Percentiles rank a stretch among this genome's conserved stretches.
Evolutionary conservation across 2,113 vertebrate genomes (phyloP).

Genomic region (Eleginops maclovinus): DNA sequence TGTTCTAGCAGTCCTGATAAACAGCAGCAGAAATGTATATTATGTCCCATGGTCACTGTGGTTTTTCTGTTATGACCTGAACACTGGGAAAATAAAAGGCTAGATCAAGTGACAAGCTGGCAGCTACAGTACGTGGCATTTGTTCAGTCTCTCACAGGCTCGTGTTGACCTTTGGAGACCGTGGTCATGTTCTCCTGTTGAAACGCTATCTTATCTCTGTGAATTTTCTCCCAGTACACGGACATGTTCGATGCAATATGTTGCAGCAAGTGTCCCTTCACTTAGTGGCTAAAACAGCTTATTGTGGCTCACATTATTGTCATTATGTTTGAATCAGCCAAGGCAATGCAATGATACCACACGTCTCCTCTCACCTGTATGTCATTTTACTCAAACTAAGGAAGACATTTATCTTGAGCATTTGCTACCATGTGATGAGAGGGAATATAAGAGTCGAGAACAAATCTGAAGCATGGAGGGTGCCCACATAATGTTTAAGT

Average conservation of each 20-base stretch:
- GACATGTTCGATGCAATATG: not conserved
- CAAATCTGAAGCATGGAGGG: too few relatives aligned
- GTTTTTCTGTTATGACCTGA: conserved; percentile 59
- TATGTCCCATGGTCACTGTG: conserved; percentile 41
- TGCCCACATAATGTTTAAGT: not conserved
- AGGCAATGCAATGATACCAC: not conserved
- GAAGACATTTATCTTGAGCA: not conserved
- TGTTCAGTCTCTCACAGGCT: conserved; percentile 7
- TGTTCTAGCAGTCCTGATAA: conserved; percentile 52
- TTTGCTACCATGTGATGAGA: not conserved
- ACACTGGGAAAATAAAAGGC: conserved; percentile 47
- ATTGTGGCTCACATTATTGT: not conserved
- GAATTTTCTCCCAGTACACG: not conserved
- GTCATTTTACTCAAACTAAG: not conserved
- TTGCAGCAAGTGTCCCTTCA: not conserved
- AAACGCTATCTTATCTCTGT: conserved; percentile 4
- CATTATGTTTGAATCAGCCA: not conserved
- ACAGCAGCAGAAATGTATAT: conserved; percentile 62
- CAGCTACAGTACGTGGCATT: conserved; percentile 5
- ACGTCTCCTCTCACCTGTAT: not conserved
- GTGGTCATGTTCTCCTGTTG: conserved; percentile 6
- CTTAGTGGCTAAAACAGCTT: not conserved
- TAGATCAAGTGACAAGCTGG: conserved; percentile 7
- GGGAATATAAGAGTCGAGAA: not conserved
- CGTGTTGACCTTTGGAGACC: conserved; percentile 19